Evolutionary conservation across 2,113 vertebrate genomes (phyloP).

Genomic region (Pitta sordida): DNA sequence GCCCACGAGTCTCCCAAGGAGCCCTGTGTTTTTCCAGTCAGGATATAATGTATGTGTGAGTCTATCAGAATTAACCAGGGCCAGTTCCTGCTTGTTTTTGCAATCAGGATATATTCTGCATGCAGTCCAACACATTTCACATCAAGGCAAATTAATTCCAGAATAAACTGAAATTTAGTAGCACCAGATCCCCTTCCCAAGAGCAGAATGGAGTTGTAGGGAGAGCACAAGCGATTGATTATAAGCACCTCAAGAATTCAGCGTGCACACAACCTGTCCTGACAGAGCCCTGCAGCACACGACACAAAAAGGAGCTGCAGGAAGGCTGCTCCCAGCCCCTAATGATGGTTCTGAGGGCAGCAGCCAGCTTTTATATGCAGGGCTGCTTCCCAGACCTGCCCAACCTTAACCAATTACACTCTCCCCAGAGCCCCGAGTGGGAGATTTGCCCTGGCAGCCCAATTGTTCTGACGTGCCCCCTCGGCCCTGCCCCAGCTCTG

Average conservation of each 20-base stretch:
- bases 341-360: neutral
- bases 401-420: constrained; percentile 66
- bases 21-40: neutral
- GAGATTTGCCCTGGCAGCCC: constrained; percentile 15
- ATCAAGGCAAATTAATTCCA: neutral
- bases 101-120: neutral
- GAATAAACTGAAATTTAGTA: neutral
- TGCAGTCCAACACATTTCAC: neutral
- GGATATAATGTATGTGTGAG: neutral
- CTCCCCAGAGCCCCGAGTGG: neutral
- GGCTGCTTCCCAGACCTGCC: constrained; percentile 15
- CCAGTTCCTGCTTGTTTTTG: neutral
- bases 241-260: neutral
- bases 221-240: neutral
- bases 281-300: neutral
- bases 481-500: constrained; percentile 17
- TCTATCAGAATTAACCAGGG: neutral
- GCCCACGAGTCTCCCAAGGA: neutral
- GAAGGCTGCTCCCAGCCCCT: neutral
- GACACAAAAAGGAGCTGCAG: neutral
- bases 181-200: neutral
- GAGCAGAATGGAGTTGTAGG: neutral
- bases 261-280: neutral
- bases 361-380: neutral
- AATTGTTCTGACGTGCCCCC: constrained; percentile 28